Percentiles rank a stretch among this genome's conserved stretches.
These are phyloP conservation scores for Brachirus orientalis DNA, from an alignment of 2,113 vertebrate genomes.

Conservation along the genomic window DNA sequence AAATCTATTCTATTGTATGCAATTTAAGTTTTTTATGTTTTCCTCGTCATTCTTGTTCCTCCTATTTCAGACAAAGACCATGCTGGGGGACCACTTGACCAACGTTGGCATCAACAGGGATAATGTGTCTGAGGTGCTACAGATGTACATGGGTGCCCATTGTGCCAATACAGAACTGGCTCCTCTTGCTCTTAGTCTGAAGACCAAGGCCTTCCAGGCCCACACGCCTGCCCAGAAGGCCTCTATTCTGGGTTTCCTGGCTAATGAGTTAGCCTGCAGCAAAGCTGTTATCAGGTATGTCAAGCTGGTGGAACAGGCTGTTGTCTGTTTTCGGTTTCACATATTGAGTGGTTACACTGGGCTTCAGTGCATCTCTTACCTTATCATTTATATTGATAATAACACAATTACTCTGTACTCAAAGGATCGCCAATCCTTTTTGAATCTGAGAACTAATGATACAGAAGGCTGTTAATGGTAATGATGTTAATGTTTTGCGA, in stretches of 20 bases:
- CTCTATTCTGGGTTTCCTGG: constrained; percentile 91
- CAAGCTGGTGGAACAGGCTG: constrained; percentile 8
- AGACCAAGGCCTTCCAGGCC: constrained; percentile 97
- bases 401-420: neutral
- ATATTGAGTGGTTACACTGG: neutral
- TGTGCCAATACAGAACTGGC: constrained; percentile 90
- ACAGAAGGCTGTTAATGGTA: too few relatives aligned
- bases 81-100: constrained; percentile 95
- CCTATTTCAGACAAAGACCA: constrained; percentile 90
- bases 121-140: constrained; percentile 97
- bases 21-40: too few relatives aligned
- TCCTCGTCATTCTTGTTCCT: neutral
- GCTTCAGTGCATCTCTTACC: neutral
- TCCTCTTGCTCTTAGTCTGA: constrained; percentile 87
- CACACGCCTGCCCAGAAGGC: constrained; percentile 95
- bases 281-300: constrained; percentile 94
- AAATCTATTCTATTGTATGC: too few relatives aligned
- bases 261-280: constrained; percentile 96
- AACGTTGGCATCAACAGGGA: constrained; percentile 97
- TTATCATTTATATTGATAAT: constrained; percentile 11
- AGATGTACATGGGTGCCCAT: constrained; percentile 97
- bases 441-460: too few relatives aligned
- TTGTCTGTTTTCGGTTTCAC: neutral
- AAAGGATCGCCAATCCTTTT: too few relatives aligned
- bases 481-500: too few relatives aligned